Base-by-base conservation (phyloP, 64 coral and sea anemone species). In the Astreopora myriophthalma region DNA sequence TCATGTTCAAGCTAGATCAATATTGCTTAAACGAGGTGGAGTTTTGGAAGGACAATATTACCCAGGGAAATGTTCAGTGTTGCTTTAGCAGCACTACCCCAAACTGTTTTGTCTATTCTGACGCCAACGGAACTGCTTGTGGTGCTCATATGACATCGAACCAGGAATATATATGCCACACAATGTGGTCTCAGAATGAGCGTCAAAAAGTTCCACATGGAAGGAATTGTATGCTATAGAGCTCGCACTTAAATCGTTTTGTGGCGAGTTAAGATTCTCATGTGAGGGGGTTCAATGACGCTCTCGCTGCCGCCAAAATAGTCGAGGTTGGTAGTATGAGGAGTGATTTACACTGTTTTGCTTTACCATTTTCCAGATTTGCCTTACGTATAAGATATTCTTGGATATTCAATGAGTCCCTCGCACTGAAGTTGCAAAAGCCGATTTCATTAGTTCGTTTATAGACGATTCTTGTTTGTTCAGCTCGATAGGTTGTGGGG, bases 371-470 rank as follows among this genome's bases (percentile, higher is more conserved):
- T 39, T 86, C 68, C 32, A 35, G 40, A 26, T 10, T 86, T 38
- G 14, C 28, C 42, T 46, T 46, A 46, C n/a, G n/a, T n/a, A n/a
- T n/a, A n/a, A n/a, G n/a, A n/a, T 46, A 17, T 85, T 32, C 1
- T 28, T 70, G 14, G 83, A 86, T 86, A 86, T 86, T 69, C 83
- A 85, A 22, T 85, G 57, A 52, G 65, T 85, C 13, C 22, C 60
- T 25, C n/a, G n/a, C n/a, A n/a, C n/a, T n/a, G 22, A 63, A 17
- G 55, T 65, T 33, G 25, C 25, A 25, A 69, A 31, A 46, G 83
- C 83, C 0, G 63, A 86, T 69, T 86, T 40, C 23, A 30, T 86
- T 39, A 69, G 83, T 69, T 14, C 31, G 19, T 1, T 86, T 22
- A 70, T 86, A 30, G 83, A 86, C 29, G 40, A 46, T 46, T 10